Percentiles rank a stretch among this genome's conserved stretches.
phyloP scores from a whole-genome alignment of 2,888 invertebrate species.

The Melinaea menophilus region DNA sequence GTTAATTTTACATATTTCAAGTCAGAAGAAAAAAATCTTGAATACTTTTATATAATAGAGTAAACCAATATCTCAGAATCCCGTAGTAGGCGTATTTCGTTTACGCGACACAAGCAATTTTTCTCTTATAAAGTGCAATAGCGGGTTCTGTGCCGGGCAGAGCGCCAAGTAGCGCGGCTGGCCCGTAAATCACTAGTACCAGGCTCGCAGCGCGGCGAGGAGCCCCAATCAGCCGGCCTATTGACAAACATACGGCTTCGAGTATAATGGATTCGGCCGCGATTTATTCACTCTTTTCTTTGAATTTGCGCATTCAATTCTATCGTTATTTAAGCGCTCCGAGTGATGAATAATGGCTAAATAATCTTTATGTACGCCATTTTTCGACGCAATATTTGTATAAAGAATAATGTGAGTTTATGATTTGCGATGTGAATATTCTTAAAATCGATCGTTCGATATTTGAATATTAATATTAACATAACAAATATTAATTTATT shows the following conservation, averaged over 20 bases:
- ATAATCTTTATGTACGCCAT: slow-evolving; percentile 25
- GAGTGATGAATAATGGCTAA: slow-evolving; percentile 33
- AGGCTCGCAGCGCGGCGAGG: slow-evolving; percentile 58
- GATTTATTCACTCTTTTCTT: slow-evolving; percentile 53
- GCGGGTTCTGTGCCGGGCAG: slow-evolving; percentile 63
- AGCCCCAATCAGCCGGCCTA: slow-evolving; percentile 70
- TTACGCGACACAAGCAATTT: slow-evolving; percentile 54
- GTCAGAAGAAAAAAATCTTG: neutral
- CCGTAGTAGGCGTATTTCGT: slow-evolving; percentile 37
- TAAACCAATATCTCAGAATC: slow-evolving; percentile 29
- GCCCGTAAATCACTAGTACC: slow-evolving; percentile 61
- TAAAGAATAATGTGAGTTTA: too few relatives aligned
- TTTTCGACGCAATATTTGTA: slow-evolving; percentile 4
- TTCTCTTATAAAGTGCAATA: slow-evolving; percentile 56
- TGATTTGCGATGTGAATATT: too few relatives aligned
- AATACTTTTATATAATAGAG: neutral
- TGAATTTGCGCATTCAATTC: slow-evolving; percentile 44
- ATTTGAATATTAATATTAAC: too few relatives aligned
- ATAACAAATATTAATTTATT: too few relatives aligned
- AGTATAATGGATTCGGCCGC: slow-evolving; percentile 63
- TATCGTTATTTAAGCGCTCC: slow-evolving; percentile 39
- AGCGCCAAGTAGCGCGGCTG: slow-evolving; percentile 63
- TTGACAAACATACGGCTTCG: slow-evolving; percentile 72
- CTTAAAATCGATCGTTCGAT: too few relatives aligned
- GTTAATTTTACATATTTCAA: neutral